Evolutionary conservation across 2,888 invertebrate species (phyloP).

Genomic region (Argyra leucocephala): DNA sequence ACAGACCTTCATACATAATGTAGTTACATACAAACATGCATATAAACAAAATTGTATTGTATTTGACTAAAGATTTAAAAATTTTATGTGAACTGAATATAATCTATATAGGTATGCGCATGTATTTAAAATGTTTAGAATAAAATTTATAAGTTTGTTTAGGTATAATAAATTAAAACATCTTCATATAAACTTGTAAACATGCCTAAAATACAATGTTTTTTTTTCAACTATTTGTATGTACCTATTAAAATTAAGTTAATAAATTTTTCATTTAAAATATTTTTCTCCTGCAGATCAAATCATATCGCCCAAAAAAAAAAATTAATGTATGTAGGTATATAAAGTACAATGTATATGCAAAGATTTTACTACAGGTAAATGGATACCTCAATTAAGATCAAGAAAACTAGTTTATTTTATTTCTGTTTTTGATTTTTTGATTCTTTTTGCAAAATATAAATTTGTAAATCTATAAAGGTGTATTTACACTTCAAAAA

Average conservation of each 20-base stretch:
- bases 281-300: not conserved
- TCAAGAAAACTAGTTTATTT: not conserved
- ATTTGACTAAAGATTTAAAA: too few relatives aligned
- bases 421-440: not conserved
- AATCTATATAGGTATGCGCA: too few relatives aligned
- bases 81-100: too few relatives aligned
- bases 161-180: not conserved
- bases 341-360: too few relatives aligned
- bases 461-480: not conserved
- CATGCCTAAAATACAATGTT: not conserved
- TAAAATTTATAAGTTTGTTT: not conserved
- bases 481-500: not conserved
- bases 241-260: too few relatives aligned
- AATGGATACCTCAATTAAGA: conserved; percentile 3
- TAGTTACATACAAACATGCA: too few relatives aligned
- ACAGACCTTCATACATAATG: too few relatives aligned
- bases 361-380: not conserved
- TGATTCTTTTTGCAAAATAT: not conserved
- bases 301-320: not conserved
- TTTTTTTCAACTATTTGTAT: too few relatives aligned
- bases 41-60: too few relatives aligned
- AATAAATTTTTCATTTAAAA: not conserved
- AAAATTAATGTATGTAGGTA: not conserved
- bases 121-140: conserved; percentile 1
- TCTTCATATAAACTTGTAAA: not conserved